Evolutionary conservation across 2,797 vertebrate species (phyloP).

Genomic region (Acrocephalus scirpaceus): DNA sequence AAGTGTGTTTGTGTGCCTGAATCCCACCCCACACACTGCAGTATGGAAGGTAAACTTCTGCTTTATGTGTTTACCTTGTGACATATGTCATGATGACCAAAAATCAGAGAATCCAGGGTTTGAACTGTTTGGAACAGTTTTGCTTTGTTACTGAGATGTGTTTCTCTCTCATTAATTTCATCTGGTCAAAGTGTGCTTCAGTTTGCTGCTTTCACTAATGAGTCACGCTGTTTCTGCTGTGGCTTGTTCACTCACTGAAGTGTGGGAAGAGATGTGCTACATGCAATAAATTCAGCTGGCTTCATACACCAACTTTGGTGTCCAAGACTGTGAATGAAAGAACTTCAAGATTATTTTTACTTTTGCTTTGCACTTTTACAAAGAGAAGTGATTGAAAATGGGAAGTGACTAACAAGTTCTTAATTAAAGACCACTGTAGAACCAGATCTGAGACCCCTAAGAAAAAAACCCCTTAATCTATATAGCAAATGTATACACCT

Average conservation of each 20-base stretch:
- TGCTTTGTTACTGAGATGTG: not conserved
- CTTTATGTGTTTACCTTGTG: not conserved
- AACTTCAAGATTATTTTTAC: not conserved
- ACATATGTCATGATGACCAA: not conserved
- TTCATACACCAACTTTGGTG: not conserved
- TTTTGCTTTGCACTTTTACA: not conserved
- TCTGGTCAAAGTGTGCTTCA: not conserved
- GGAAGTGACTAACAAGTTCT: not conserved
- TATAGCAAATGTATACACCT: not conserved
- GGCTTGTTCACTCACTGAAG: not conserved
- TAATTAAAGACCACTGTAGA: not conserved
- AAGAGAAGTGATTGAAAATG: not conserved
- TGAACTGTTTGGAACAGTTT: not conserved
- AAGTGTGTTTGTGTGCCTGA: not conserved
- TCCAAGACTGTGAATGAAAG: not conserved
- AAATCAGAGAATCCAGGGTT: fast-evolving
- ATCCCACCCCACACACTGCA: not conserved
- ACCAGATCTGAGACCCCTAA: not conserved
- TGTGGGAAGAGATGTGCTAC: not conserved
- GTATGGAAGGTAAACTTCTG: not conserved
- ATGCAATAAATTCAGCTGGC: not conserved
- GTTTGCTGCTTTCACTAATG: not conserved
- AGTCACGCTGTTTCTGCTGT: not conserved
- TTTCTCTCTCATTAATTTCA: not conserved
- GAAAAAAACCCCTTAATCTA: fast-evolving